Evolutionary conservation across 2,113 vertebrate genomes (phyloP), one percentile per base, ranked within the genome.

Genomic region (Podocnemis expansa): DNA sequence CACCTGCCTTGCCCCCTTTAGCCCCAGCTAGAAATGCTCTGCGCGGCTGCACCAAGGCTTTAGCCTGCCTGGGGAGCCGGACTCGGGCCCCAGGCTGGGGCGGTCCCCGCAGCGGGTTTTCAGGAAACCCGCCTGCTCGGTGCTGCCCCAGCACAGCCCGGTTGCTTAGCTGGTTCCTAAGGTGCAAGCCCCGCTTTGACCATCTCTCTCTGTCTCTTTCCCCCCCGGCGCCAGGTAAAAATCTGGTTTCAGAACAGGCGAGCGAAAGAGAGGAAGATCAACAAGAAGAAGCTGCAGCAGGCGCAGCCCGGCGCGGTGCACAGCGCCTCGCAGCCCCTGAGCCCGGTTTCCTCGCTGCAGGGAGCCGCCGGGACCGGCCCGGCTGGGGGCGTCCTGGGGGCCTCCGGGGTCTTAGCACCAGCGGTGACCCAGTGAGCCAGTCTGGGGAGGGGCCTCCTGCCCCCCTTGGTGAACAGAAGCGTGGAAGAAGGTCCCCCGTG

Each of bases 211-310:
- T 88, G 70, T 83, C 34, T 17, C 47, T 51, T 87, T 22, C 34
- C 58, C 43, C n/a, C 83, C 29, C 13, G 51, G 51, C 51, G 94
- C 49, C 94, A 98, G 98, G 98, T 98, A 91, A 98, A 98, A 96
- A 98, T 98, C 67, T 98, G 98, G 98, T 98, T 98, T 97, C 98
- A 98, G 95, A 98, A 98, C 31, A 97, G 98, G 85, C 96, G 98
- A 92, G 98, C 98, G 1, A 98, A 98, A 88, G 98, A 98, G 92
- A 97, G 98, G 93, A 98, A 98, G 92, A 98, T 98, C 95, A 98
- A 98, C 94, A 98, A 98, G 96, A 98, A 98, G 96, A 98, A 98
- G 88, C 78, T 98, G 87, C 98, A 98, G 92, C 98, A 98, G 85
- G 93, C 97, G 0, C 98, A 98, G 93, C 95, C 97, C 2, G 97